Evolutionary conservation across 2,797 vertebrate genomes (phyloP).

Genomic region (Vespertilio murinus): DNA sequence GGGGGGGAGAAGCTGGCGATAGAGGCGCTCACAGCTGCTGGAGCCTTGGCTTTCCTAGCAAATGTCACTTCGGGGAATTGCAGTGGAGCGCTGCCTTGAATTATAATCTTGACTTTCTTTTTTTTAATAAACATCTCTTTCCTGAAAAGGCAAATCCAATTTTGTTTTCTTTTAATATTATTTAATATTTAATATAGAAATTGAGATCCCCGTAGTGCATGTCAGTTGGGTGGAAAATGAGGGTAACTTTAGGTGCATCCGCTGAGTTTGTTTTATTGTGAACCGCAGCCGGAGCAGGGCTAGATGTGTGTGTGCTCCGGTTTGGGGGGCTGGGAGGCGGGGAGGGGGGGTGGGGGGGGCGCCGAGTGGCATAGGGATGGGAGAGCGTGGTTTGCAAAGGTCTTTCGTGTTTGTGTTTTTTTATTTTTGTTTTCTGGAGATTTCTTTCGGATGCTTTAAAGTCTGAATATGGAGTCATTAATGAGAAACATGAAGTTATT

Average conservation of each 20-base stretch:
- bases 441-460: conserved; percentile 80
- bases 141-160: conserved; percentile 74
- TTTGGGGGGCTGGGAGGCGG: neutral
- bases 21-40: conserved; percentile 6
- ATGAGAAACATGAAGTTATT: conserved; percentile 88
- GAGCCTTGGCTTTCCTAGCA: conserved; percentile 47
- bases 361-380: neutral
- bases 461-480: conserved; percentile 83
- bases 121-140: conserved; percentile 73
- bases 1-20: neutral
- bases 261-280: conserved; percentile 63
- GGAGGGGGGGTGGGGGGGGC: neutral
- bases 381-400: neutral
- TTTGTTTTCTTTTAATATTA: conserved; percentile 78
- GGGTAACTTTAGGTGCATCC: conserved; percentile 68
- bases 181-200: conserved; percentile 78
- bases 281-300: conserved; percentile 52
- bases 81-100: conserved; percentile 66
- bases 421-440: conserved; percentile 52
- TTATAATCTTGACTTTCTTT: conserved; percentile 66
- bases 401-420: neutral
- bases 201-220: conserved; percentile 70
- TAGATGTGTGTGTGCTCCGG: conserved; percentile 42
- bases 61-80: conserved; percentile 69
- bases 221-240: conserved; percentile 69